A percentile compares a stretch with the other conserved stretches of the same genome.
Conservation (phyloP, 1,140 invertebrate genomes). For the Brachionus rotundiformis region DNA sequence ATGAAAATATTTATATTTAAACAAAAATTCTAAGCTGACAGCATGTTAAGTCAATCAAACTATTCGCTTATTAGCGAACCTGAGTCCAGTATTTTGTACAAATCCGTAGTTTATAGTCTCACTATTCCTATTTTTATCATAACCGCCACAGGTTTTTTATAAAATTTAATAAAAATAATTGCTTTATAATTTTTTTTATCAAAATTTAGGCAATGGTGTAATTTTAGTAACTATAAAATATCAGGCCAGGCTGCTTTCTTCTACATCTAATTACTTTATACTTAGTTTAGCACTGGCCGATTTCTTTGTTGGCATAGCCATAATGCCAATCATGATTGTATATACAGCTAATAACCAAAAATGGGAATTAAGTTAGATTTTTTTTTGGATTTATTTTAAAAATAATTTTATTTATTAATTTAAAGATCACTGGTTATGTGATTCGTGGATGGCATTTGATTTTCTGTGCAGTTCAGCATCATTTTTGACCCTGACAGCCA, state of each 20-base stretch:
- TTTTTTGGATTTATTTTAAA: not conserved
- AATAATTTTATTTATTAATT: not conserved
- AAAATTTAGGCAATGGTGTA: slow-evolving; percentile 42
- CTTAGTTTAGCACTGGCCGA: slow-evolving; percentile 39
- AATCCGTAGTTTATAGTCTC: slow-evolving; percentile 11
- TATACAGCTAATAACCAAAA: slow-evolving; percentile 20
- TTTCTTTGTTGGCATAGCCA: slow-evolving; percentile 47
- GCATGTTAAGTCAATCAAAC: not conserved
- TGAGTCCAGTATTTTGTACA: not conserved
- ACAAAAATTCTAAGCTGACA: not conserved
- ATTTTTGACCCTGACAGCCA: slow-evolving; percentile 46
- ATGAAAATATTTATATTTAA: not conserved
- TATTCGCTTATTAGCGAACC: not conserved
- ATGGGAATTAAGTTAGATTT: slow-evolving; percentile 20
- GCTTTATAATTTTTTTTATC: not conserved
- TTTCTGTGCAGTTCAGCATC: slow-evolving; percentile 51
- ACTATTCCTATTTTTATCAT: slow-evolving; percentile 50
- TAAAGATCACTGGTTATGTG: not conserved
- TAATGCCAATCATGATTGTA: slow-evolving; percentile 51
- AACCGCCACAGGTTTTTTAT: slow-evolving; percentile 1
- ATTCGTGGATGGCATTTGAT: slow-evolving; percentile 48
- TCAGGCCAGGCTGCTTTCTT: slow-evolving; percentile 31
- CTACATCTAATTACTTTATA: slow-evolving; percentile 48
- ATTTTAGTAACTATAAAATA: slow-evolving; percentile 48
- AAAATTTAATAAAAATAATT: not conserved